A percentile compares a stretch with the other conserved stretches of the same genome.
Conservation (phyloP, 2,888 invertebrate genomes). For the Dryococelus australis region DNA sequence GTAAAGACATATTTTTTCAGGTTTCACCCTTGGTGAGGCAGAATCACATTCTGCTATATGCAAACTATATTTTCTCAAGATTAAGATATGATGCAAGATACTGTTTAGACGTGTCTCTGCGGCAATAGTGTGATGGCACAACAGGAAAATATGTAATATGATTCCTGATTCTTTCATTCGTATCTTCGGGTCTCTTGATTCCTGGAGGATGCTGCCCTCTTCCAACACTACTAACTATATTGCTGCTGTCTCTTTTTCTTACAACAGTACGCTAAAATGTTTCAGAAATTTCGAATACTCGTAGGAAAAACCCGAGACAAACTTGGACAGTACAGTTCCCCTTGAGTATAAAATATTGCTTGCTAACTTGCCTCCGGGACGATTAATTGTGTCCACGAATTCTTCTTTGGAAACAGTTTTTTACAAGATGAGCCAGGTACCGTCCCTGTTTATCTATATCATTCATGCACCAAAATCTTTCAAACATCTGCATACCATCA, state of each 20-base stretch:
- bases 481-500: not conserved
- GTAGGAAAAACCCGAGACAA: not conserved
- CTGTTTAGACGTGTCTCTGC: not conserved
- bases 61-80: not conserved
- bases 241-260: constrained; percentile 2
- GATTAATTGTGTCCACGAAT: not conserved
- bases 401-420: not conserved
- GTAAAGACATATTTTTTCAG: not conserved
- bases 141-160: too few relatives aligned
- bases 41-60: not conserved
- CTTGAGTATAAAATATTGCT: not conserved
- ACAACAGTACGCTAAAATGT: not conserved
- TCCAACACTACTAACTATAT: not conserved
- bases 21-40: not conserved
- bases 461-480: too few relatives aligned
- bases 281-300: not conserved
- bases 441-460: not conserved
- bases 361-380: not conserved
- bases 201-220: not conserved
- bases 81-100: not conserved
- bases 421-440: not conserved
- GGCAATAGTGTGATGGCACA: constrained; percentile 1
- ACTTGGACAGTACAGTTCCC: not conserved
- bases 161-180: too few relatives aligned
- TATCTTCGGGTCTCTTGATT: not conserved